A percentile compares a stretch with the other conserved stretches of the same genome.
Conservation (phyloP, 30 jellyfish, hydroid and myxozoan species). For the Aurelia aurita complex sp. Pacific region DNA sequence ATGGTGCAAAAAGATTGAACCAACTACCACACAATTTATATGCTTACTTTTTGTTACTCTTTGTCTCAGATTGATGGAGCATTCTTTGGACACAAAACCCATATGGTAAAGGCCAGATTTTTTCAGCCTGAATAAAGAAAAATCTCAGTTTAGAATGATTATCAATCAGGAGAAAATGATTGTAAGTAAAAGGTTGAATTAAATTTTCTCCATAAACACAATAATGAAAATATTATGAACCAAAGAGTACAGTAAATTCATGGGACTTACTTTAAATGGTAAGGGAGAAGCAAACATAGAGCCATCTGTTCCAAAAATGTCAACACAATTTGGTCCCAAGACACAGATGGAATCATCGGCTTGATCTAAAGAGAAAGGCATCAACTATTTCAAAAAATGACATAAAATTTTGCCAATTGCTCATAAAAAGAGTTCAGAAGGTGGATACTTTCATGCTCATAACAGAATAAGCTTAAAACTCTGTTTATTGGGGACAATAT, state of each 20-base stretch:
- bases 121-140: conserved; percentile 45
- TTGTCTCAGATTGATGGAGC: conserved; percentile 7
- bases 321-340: conserved; percentile 66
- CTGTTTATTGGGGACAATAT: too few species aligned
- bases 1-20: too few species aligned
- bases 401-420: too few species aligned
- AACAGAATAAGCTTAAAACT: too few species aligned
- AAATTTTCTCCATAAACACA: background rate
- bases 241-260: background rate
- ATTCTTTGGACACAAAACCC: conserved; percentile 88
- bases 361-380: conserved; percentile 16
- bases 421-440: too few species aligned
- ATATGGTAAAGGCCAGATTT: conserved; percentile 72
- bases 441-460: too few species aligned
- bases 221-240: too few species aligned
- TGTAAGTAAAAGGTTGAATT: background rate
- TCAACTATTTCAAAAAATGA: too few species aligned
- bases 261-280: conserved; percentile 74
- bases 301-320: conserved; percentile 72
- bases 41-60: conserved; percentile 44
- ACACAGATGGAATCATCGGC: conserved; percentile 47
- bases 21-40: background rate
- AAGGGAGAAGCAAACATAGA: conserved; percentile 52
- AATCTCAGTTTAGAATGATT: background rate
- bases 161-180: background rate